phyloP scores from a whole-genome alignment of 2,888 invertebrate species.

The Leptopterna dolabrata region DNA sequence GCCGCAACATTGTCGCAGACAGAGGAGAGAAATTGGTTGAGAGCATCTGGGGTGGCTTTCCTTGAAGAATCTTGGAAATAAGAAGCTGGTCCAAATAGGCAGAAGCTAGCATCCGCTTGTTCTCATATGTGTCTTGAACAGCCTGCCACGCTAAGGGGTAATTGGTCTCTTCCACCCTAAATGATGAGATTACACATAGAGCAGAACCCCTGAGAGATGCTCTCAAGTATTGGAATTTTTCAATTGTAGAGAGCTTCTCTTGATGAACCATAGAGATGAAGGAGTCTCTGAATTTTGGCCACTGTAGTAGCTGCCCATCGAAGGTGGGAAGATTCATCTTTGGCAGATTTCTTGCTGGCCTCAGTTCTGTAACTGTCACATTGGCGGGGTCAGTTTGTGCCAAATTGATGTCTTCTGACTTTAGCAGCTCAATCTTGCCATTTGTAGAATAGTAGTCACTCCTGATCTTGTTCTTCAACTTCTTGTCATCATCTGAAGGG shows the following conservation, averaged over 20 bases:
- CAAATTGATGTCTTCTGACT: background rate
- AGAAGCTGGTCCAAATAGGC: conserved; percentile 16
- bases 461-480: background rate
- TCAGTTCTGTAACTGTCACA: background rate
- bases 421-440: background rate
- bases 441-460: background rate
- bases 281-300: conserved; percentile 23
- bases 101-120: no score
- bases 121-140: background rate
- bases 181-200: background rate
- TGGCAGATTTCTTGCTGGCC: no score
- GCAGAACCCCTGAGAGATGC: background rate
- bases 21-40: background rate
- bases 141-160: conserved; percentile 12
- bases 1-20: conserved; percentile 12
- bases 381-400: background rate
- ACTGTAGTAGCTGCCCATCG: background rate
- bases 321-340: conserved; percentile 19
- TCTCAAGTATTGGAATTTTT: conserved; percentile 32
- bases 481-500: background rate
- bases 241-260: background rate
- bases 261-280: conserved; percentile 17
- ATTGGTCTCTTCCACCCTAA: background rate
- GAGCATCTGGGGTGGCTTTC: background rate
- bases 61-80: conserved; percentile 13